phyloP scores from a whole-genome alignment of 1,140 invertebrate genomes.

The Mactra quadrangularis region DNA sequence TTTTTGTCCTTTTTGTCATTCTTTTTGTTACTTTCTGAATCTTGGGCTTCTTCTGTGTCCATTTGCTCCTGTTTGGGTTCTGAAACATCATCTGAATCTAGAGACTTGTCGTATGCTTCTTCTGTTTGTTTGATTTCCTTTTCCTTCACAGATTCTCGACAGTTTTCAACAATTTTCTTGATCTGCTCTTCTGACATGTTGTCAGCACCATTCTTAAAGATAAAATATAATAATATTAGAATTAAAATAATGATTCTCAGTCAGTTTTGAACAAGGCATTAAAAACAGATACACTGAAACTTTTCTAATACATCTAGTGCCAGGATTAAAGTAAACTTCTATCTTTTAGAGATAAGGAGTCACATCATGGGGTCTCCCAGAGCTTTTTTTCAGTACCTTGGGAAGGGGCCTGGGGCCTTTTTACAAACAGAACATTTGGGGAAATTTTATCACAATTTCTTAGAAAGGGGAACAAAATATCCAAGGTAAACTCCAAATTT shows the following conservation, averaged over 20 bases:
- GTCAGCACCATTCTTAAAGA: conserved; percentile 28
- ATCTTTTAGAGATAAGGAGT: too few relatives aligned
- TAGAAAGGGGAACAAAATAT: too few relatives aligned
- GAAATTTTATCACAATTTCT: too few relatives aligned
- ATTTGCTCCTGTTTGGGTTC: conserved; percentile 35
- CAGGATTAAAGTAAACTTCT: too few relatives aligned
- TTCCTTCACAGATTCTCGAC: conserved; percentile 50
- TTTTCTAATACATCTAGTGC: too few relatives aligned
- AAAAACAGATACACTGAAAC: too few relatives aligned
- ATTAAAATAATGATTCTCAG: not conserved
- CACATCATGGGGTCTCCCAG: too few relatives aligned
- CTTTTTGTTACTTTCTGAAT: conserved; percentile 57
- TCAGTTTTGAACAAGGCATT: too few relatives aligned
- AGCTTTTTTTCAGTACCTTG: too few relatives aligned
- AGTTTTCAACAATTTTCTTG: conserved; percentile 58
- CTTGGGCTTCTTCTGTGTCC: conserved; percentile 40
- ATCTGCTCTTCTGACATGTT: conserved; percentile 60
- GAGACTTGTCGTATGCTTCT: conserved; percentile 39
- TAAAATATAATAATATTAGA: not conserved
- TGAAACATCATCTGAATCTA: conserved; percentile 25
- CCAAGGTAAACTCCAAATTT: too few relatives aligned
- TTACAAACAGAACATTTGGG: too few relatives aligned
- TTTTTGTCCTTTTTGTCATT: conserved; percentile 60
- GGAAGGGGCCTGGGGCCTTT: too few relatives aligned
- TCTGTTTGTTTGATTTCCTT: conserved; percentile 49